Evolutionary conservation across 2,888 invertebrate genomes (phyloP).

Genomic region (Catocala fraxini): DNA sequence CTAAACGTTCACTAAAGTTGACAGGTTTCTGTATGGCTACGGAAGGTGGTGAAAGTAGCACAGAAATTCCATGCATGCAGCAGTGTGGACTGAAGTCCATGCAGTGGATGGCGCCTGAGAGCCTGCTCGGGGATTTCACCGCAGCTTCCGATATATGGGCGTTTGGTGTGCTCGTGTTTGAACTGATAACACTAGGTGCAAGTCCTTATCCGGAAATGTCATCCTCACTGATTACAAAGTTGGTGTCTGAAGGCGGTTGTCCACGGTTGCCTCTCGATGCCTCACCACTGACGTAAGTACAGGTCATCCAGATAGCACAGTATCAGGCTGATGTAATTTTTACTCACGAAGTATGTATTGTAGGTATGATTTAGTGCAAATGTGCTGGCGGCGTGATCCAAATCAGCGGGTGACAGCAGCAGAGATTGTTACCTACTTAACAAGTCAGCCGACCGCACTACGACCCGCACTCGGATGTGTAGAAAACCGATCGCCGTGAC

Average conservation of each 20-base stretch:
- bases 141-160: conserved; percentile 96
- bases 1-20: conserved; percentile 90
- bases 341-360: background rate
- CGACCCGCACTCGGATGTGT: background rate
- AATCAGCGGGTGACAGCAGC: background rate
- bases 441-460: background rate
- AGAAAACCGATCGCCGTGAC: no score
- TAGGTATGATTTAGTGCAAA: background rate
- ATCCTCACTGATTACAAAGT: conserved; percentile 89
- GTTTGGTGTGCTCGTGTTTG: conserved; percentile 93
- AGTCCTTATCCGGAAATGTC: conserved; percentile 94
- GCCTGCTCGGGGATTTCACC: conserved; percentile 93
- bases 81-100: conserved; percentile 95
- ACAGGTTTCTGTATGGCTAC: conserved; percentile 96
- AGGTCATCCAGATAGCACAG: background rate
- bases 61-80: conserved; percentile 93
- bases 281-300: conserved; percentile 53
- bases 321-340: background rate
- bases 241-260: conserved; percentile 89
- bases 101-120: conserved; percentile 97
- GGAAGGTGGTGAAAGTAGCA: conserved; percentile 88
- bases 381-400: background rate
- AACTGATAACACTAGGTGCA: conserved; percentile 95
- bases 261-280: conserved; percentile 89
- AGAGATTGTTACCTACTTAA: background rate